Evolutionary conservation across 2,888 invertebrate genomes (phyloP).

Genomic region (Amblyteles armatorius): DNA sequence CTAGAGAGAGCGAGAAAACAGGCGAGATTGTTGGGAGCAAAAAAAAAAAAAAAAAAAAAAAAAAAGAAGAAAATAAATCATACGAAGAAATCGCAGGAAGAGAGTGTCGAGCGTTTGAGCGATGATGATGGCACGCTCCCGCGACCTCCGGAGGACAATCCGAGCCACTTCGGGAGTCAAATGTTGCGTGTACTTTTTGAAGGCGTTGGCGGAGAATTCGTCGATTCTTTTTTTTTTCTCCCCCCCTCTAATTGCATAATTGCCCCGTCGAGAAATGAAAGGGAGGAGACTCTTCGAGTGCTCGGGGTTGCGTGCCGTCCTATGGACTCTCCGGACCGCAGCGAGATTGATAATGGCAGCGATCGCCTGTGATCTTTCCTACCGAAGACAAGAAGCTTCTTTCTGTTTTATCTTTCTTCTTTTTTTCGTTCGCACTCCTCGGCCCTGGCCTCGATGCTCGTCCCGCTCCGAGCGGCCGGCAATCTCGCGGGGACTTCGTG

Average conservation of each 20-base stretch:
- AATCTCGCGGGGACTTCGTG: neutral
- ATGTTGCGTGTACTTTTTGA: conserved; percentile 59
- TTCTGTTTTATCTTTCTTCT: conserved; percentile 9
- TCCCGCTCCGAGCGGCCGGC: neutral
- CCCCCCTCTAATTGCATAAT: conserved; percentile 33
- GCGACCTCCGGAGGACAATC: conserved; percentile 43
- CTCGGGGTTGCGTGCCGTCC: conserved; percentile 41
- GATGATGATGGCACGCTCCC: conserved; percentile 24
- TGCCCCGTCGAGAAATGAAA: conserved; percentile 54
- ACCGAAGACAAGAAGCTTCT: conserved; percentile 1
- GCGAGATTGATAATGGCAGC: conserved; percentile 48
- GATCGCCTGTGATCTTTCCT: conserved; percentile 46
- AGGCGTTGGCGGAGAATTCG: conserved; percentile 32
- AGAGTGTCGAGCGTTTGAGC: conserved; percentile 35
- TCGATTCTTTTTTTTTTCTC: neutral
- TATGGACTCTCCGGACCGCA: conserved; percentile 31
- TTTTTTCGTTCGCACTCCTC: neutral
- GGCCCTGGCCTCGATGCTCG: conserved; percentile 2
- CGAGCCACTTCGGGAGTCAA: conserved; percentile 50
- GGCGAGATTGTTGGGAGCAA: conserved; percentile 32
- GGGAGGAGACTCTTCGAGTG: conserved; percentile 40
- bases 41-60: neutral
- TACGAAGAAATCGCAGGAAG: conserved; percentile 16
- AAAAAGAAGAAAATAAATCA: neutral
- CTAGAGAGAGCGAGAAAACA: conserved; percentile 49